Conservation (phyloP, 2,888 invertebrate species). For the Leptopilina myrica region DNA sequence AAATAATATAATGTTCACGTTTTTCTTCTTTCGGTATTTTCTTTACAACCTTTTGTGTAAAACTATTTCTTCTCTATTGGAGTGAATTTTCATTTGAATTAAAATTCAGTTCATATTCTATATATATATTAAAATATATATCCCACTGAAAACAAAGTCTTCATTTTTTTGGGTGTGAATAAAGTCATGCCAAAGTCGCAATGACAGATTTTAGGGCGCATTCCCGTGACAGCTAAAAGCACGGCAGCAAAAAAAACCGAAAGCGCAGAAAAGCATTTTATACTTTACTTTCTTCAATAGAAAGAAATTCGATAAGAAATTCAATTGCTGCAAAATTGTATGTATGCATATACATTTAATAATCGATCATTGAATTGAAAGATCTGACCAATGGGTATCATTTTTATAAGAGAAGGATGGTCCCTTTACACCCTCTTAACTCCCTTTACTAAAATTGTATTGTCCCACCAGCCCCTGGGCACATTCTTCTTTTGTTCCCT, state of each 20-base stretch:
- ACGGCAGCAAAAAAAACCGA: no score
- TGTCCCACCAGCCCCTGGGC: constrained; percentile 49
- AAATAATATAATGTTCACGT: constrained; percentile 29
- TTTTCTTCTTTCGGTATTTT: constrained; percentile 1
- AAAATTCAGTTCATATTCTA: background rate
- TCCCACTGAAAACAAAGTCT: no score
- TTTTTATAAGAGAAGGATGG: constrained; percentile 55
- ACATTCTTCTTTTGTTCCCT: constrained; percentile 49
- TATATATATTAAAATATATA: background rate
- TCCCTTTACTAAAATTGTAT: constrained; percentile 49
- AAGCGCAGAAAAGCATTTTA: no score
- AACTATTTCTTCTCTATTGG: background rate
- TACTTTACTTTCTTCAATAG: no score
- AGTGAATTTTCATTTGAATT: background rate
- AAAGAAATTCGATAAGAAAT: background rate
- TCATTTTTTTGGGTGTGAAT: no score
- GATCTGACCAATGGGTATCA: constrained; percentile 58
- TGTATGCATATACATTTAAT: constrained; percentile 23
- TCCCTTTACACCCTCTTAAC: constrained; percentile 55
- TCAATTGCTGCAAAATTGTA: constrained; percentile 47
- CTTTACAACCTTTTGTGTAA: background rate
- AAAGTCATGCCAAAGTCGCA: no score
- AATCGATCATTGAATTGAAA: constrained; percentile 54
- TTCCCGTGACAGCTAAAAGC: no score
- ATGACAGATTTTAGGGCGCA: no score